These are phyloP conservation scores for Phortica magna DNA, from an alignment of 2,888 invertebrate species.

Conservation along the genomic window DNA sequence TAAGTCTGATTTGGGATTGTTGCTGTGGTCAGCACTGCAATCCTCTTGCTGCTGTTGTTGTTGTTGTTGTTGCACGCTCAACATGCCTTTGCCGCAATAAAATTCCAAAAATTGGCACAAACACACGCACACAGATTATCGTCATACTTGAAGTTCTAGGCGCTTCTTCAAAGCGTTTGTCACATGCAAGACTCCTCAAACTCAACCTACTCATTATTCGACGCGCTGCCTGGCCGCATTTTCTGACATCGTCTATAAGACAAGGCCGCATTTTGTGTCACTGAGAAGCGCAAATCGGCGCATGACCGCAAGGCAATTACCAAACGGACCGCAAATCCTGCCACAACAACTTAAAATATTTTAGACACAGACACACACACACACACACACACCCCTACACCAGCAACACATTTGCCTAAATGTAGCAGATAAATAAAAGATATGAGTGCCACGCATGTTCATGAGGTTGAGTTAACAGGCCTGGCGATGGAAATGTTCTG, in stretches of 20 bases:
- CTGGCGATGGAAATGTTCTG: too few species aligned
- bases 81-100: background rate
- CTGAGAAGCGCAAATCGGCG: slow-evolving; percentile 1
- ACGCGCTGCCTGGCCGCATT: too few species aligned
- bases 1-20: background rate
- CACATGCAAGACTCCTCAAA: background rate
- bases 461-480: slow-evolving; percentile 14
- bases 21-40: background rate
- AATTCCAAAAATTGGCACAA: background rate
- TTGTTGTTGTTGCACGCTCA: background rate
- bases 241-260: background rate
- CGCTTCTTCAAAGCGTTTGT: slow-evolving; percentile 23
- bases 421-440: slow-evolving; percentile 50
- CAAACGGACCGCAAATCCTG: slow-evolving; percentile 65
- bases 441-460: slow-evolving; percentile 45
- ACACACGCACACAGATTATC: background rate
- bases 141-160: background rate
- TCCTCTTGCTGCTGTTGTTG: background rate
- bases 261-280: background rate
- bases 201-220: too few species aligned
- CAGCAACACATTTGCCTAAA: slow-evolving; percentile 15
- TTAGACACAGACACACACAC: background rate
- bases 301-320: slow-evolving; percentile 69
- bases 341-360: slow-evolving; percentile 59
- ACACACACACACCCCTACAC: background rate